phyloP scores from a whole-genome alignment of 2,797 vertebrate species.

The Sylvilagus floridanus region DNA sequence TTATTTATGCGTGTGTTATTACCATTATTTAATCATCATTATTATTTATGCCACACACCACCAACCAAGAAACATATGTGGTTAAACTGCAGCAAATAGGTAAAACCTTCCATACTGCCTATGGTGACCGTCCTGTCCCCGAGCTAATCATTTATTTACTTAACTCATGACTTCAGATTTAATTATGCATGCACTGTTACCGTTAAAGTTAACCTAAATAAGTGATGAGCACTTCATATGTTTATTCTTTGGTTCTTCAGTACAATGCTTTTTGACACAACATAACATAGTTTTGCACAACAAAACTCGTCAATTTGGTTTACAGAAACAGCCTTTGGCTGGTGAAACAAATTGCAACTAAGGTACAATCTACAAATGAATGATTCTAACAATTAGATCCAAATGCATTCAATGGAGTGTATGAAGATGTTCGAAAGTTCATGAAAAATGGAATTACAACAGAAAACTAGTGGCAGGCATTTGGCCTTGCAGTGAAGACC shows the following conservation, averaged over 20 bases:
- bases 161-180: constrained; percentile 35
- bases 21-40: background rate
- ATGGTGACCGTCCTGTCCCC: background rate
- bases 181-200: constrained; percentile 58
- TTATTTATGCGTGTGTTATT: background rate
- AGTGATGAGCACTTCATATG: background rate
- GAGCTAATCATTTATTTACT: constrained; percentile 66
- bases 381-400: constrained; percentile 9
- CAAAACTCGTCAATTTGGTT: background rate
- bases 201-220: constrained; percentile 42
- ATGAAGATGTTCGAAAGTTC: no score
- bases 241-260: constrained; percentile 9
- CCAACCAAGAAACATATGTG: constrained; percentile 35
- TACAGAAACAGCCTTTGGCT: background rate
- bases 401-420: background rate
- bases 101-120: background rate
- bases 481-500: no score
- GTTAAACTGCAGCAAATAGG: background rate
- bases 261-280: background rate
- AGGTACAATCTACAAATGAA: background rate
- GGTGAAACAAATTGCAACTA: constrained; percentile 32
- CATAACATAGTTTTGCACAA: background rate
- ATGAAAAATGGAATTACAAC: no score
- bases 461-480: no score
- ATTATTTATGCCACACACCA: background rate